Evolutionary conservation across 2,888 invertebrate genomes (phyloP), one percentile per base, ranked within the genome.

Genomic region (Apamea crenata): DNA sequence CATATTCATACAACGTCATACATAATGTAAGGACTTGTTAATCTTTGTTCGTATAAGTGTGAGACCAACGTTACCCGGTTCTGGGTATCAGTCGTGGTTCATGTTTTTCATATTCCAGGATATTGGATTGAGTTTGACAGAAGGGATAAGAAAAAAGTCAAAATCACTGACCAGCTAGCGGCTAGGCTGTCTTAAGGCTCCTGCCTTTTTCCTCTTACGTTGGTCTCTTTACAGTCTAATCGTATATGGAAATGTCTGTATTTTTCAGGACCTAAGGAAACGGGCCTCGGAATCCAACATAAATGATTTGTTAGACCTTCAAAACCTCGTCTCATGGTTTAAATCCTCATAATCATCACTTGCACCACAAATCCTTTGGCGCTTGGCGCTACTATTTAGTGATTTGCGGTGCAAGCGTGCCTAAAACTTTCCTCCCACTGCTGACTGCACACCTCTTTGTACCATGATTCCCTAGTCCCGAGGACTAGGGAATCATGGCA

Each of bases 1-100:
- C 81, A 88, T 88, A 87, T 88, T 85, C 80, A 87, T 80, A 73
- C 50, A 61, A 16, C 25, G 40, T 36, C 81, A 88, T 88, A 75
- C 78, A 88, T 88, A 74, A 81, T 83, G 80, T 81, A 83, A 86
- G 76, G 68, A 75, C 59, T 71, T 80, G 71, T 73, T 83, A 81
- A 86, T 78, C 87, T 74, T 75, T 59, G 77, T 69, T 73, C n/a
- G 74, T 69, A 66, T 80, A 81, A 78, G 76, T 77, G 78, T 80
- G 81, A 73, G 86, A 86, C 73, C 29, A 67, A 63, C 69, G n/a
- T 77, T 81, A 87, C 77, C 77, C 68, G 36, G 77, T 84, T 87
- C 87, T 77, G 53, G 47, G 87, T 87, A 87, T 70, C 29, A 32
- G n/a, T 83, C 50, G 56, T 63, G 56, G 50, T 66, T 70, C 59